Conservation (phyloP, 2,888 invertebrate species). For the Heliconius erato region DNA sequence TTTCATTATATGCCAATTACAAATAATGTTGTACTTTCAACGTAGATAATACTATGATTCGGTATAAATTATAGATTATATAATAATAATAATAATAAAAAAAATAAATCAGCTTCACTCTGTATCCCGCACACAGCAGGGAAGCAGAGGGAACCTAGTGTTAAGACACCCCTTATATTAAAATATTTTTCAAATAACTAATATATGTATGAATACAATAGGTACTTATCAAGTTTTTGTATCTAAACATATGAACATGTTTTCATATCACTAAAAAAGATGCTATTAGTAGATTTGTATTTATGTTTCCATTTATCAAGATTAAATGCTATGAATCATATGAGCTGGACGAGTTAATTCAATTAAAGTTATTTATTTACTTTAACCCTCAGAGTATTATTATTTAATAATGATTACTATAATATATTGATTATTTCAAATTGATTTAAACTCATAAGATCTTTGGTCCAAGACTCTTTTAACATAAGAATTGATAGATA, state of each 20-base stretch:
- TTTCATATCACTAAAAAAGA: constrained; percentile 31
- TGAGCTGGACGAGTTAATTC: not conserved
- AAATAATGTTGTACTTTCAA: not conserved
- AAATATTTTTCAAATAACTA: no score
- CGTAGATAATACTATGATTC: no score
- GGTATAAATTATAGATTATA: no score
- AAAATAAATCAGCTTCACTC: no score
- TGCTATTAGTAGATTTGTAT: constrained; percentile 38
- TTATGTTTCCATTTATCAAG: constrained; percentile 11
- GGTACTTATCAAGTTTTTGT: not conserved
- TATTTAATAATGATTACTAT: not conserved
- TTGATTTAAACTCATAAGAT: not conserved
- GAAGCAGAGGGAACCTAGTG: no score
- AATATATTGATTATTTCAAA: not conserved
- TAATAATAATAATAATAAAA: no score
- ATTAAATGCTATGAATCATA: not conserved
- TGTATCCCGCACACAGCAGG: no score
- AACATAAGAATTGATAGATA: no score
- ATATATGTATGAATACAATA: not conserved
- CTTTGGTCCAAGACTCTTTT: not conserved
- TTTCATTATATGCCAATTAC: constrained; percentile 1
- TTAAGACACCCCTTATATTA: no score
- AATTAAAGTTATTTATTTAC: not conserved
- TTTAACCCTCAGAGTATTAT: not conserved
- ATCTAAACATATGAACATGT: constrained; percentile 31